Evolutionary conservation across 2,113 vertebrate species (phyloP).

Genomic region (Pachyramphus minor): DNA sequence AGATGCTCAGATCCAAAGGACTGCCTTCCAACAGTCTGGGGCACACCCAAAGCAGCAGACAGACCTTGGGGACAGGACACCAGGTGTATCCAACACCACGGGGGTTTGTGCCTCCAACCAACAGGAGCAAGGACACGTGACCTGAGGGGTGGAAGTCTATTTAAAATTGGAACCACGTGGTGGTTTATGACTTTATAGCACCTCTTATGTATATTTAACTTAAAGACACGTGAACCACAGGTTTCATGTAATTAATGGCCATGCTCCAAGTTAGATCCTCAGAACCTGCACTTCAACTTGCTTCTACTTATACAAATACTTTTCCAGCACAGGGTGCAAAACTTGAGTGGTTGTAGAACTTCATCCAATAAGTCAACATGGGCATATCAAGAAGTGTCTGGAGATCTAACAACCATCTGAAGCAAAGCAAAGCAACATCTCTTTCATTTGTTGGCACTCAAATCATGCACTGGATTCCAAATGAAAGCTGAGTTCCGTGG

Average conservation of each 20-base stretch:
- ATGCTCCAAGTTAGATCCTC: neutral
- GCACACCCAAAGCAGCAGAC: neutral
- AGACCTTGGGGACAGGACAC: neutral
- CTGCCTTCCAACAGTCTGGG: neutral
- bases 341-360: neutral
- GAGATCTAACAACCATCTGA: neutral
- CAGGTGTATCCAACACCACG: rapidly evolving
- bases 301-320: neutral
- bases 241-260: neutral
- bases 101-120: neutral
- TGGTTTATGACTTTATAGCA: neutral
- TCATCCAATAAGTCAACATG: neutral
- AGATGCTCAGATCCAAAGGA: neutral
- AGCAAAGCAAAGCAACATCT: neutral
- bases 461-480: neutral
- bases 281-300: neutral
- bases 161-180: neutral
- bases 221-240: neutral
- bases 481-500: neutral
- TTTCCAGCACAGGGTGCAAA: rapidly evolving
- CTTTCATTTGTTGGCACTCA: neutral
- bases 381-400: neutral
- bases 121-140: neutral
- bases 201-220: neutral
- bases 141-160: neutral